Conservation (phyloP, 2,888 invertebrate species). For the Spicauda simplicius region DNA sequence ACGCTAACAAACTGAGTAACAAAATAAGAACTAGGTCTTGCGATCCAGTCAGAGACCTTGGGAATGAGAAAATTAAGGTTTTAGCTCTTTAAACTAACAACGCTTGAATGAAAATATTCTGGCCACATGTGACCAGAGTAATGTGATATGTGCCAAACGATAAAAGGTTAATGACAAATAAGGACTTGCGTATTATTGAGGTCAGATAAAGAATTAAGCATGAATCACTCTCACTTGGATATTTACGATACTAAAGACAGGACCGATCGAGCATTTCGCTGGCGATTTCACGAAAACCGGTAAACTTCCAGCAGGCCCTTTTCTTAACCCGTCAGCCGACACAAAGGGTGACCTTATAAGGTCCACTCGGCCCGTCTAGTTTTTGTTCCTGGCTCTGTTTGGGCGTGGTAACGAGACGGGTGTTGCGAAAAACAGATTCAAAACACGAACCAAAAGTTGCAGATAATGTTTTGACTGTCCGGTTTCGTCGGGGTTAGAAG, state of each 20-base stretch:
- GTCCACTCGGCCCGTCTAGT: slow-evolving; percentile 50
- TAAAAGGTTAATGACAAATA: no score
- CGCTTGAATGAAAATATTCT: no score
- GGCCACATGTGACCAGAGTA: no score
- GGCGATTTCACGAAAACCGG: slow-evolving; percentile 49
- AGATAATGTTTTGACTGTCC: not conserved
- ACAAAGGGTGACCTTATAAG: slow-evolving; percentile 71
- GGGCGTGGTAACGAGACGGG: slow-evolving; percentile 31
- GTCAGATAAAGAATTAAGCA: not conserved
- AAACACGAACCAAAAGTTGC: not conserved
- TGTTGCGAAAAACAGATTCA: slow-evolving; percentile 23
- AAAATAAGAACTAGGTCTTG: no score
- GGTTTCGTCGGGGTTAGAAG: not conserved
- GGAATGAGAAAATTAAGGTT: no score
- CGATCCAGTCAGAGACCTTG: no score
- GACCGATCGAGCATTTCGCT: slow-evolving; percentile 35
- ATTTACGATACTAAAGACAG: slow-evolving; percentile 1
- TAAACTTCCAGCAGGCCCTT: slow-evolving; percentile 47
- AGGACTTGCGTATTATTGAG: no score
- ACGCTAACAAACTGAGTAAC: no score
- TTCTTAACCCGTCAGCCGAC: slow-evolving; percentile 54
- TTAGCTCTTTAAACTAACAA: no score
- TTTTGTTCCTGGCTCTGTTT: slow-evolving; percentile 33
- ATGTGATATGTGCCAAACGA: no score
- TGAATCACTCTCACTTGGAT: not conserved